A percentile compares a stretch with the other conserved stretches of the same genome.
phyloP scores from a whole-genome alignment of 2,797 vertebrate genomes.

The Apodemus agrarius region DNA sequence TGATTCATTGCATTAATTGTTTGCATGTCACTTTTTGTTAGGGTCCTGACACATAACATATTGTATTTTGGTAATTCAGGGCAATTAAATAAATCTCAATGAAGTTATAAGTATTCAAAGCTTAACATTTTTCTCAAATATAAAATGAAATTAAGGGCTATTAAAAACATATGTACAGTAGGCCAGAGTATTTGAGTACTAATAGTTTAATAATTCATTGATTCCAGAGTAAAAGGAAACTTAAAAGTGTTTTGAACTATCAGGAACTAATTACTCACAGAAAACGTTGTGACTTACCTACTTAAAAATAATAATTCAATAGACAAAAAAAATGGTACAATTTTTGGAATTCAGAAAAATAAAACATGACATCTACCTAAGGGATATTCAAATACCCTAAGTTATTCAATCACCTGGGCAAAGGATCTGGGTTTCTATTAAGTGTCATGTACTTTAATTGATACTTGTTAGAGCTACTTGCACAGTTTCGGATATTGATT shows the following conservation, averaged over 20 bases:
- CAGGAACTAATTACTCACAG: neutral
- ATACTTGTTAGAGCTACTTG: no score
- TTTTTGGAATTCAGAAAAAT: neutral
- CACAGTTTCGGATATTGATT: neutral
- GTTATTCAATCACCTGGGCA: neutral
- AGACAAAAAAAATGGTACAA: neutral
- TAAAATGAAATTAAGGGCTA: constrained; percentile 8
- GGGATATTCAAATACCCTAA: neutral
- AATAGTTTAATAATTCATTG: neutral
- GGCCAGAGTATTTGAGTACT: neutral
- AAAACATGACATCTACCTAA: neutral
- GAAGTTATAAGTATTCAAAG: constrained; percentile 32
- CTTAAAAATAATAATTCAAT: neutral
- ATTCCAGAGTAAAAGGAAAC: neutral
- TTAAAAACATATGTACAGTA: neutral
- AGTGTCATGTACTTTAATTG: rapidly evolving
- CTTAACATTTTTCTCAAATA: neutral
- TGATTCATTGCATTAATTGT: neutral
- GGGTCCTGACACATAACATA: neutral
- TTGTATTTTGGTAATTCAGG: neutral
- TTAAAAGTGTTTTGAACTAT: neutral
- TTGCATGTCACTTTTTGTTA: neutral
- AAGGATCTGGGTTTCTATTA: neutral
- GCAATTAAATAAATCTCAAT: neutral
- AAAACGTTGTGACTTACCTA: neutral